A percentile compares a stretch with the other conserved stretches of the same genome.
These are phyloP conservation scores for Dromius quadrimaculatus DNA, from an alignment of 2,888 invertebrate genomes.

Conservation along the genomic window DNA sequence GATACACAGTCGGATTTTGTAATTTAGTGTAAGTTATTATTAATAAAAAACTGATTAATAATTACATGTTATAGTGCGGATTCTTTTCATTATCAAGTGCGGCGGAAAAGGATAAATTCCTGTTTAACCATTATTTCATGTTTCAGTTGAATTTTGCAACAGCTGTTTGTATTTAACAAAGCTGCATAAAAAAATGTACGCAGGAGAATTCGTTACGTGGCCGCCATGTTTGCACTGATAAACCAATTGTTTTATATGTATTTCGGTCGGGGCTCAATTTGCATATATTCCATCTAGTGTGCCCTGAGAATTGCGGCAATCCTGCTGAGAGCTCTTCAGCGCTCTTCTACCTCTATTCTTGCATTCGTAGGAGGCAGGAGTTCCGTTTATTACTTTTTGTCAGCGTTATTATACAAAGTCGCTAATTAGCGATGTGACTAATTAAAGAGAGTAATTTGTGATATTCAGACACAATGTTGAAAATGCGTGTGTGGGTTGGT, in stretches of 20 bases:
- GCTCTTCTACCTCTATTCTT: neutral
- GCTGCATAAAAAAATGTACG: constrained; percentile 11
- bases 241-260: constrained; percentile 50
- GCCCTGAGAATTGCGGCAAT: constrained; percentile 17
- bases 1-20: no score
- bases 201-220: constrained; percentile 21
- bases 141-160: constrained; percentile 4
- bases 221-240: constrained; percentile 46
- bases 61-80: no score
- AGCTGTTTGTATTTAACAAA: constrained; percentile 31
- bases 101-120: no score
- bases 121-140: constrained; percentile 29
- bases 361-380: neutral
- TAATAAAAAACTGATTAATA: no score
- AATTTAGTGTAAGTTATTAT: no score
- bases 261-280: constrained; percentile 45
- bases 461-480: constrained; percentile 14
- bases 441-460: constrained; percentile 40
- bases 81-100: no score
- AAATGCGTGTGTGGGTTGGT: neutral
- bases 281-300: constrained; percentile 43
- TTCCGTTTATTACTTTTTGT: constrained; percentile 42
- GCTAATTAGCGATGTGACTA: constrained; percentile 46
- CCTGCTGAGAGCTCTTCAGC: neutral
- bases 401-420: constrained; percentile 47